Evolutionary conservation across 2,113 vertebrate species (phyloP).

Genomic region (Sialia sialis): DNA sequence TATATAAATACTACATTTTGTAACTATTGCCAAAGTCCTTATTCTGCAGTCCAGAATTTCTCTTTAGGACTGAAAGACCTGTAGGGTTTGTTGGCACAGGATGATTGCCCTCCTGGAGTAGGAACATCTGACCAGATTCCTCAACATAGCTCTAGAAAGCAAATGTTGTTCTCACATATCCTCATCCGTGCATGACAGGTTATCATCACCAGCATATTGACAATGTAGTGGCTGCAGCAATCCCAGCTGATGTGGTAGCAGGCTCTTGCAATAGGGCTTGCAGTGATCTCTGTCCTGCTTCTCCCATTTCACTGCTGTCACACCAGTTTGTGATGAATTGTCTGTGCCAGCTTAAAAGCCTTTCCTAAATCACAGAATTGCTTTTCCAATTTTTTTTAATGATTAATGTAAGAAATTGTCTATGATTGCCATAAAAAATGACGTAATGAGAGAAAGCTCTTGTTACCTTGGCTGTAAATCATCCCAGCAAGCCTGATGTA

Average conservation of each 20-base stretch:
- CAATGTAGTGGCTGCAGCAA: not conserved
- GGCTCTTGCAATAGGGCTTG: not conserved
- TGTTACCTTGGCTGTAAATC: not conserved
- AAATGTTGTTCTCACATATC: not conserved
- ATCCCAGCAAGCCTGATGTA: not conserved
- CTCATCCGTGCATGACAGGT: not conserved
- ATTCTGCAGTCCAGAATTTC: not conserved
- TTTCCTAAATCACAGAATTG: not conserved
- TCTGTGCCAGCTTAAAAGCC: not conserved
- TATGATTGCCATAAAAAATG: not conserved
- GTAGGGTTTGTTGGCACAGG: not conserved
- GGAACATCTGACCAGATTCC: not conserved
- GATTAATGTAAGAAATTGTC: not conserved
- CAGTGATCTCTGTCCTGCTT: not conserved
- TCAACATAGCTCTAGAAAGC: not conserved
- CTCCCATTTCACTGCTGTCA: not conserved
- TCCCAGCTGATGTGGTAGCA: not conserved
- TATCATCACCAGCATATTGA: not conserved
- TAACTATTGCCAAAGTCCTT: not conserved
- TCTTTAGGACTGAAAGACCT: not conserved
- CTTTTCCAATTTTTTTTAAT: not conserved
- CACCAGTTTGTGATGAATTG: not conserved
- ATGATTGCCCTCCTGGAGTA: not conserved
- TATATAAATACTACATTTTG: not conserved
- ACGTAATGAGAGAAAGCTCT: not conserved